phyloP scores from a whole-genome alignment of 2,888 invertebrate species.

The Napeogenes sylphis region DNA sequence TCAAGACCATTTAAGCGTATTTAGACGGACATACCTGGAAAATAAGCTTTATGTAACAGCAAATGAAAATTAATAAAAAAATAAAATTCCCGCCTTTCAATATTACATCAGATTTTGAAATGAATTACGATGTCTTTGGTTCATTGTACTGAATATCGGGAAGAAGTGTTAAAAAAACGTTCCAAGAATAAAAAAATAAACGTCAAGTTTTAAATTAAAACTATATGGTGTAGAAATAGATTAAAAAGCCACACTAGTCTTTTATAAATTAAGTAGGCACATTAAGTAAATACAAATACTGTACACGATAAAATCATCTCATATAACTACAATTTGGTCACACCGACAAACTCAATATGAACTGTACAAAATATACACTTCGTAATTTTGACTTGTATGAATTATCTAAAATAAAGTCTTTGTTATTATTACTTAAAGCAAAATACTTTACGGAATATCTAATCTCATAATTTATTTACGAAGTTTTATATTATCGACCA shows the following conservation, averaged over 20 bases:
- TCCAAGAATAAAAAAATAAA: slow-evolving; percentile 12
- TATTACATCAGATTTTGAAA: not conserved
- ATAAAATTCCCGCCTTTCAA: slow-evolving; percentile 10
- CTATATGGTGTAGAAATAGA: slow-evolving; percentile 7
- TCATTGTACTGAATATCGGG: slow-evolving; percentile 39
- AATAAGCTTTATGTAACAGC: slow-evolving; percentile 20
- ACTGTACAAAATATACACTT: slow-evolving; percentile 50
- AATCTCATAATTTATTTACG: slow-evolving; percentile 10
- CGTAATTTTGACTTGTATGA: slow-evolving; percentile 25
- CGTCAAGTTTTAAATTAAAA: slow-evolving; percentile 3
- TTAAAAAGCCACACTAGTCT: slow-evolving; percentile 25
- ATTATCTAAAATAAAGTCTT: slow-evolving; percentile 33
- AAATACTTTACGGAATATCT: slow-evolving; percentile 14
- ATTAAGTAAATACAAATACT: slow-evolving; percentile 43
- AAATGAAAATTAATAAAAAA: slow-evolving; percentile 3
- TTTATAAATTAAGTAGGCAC: slow-evolving; percentile 41
- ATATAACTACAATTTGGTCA: slow-evolving; percentile 50
- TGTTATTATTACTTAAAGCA: slow-evolving; percentile 26
- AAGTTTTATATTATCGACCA: not conserved
- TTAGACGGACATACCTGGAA: slow-evolving; percentile 36
- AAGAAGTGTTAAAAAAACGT: not conserved
- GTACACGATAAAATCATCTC: slow-evolving; percentile 49
- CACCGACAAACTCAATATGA: slow-evolving; percentile 19
- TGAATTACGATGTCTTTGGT: slow-evolving; percentile 43
- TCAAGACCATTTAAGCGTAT: slow-evolving; percentile 34